Conservation (phyloP, 1,140 invertebrate species). For the Drosophila rhopaloa region DNA sequence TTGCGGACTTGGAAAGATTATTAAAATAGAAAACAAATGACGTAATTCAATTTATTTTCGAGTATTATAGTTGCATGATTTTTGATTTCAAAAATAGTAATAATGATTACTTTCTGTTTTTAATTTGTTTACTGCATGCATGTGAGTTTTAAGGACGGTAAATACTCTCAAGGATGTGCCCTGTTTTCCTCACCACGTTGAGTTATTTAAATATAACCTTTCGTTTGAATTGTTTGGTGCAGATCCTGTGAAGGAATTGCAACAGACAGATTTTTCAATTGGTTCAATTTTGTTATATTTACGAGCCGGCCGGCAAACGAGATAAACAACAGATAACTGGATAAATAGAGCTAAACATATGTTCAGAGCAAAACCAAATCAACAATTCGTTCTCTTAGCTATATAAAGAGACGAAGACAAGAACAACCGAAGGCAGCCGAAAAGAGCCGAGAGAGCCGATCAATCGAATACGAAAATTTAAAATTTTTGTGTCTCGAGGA, state of each 20-base stretch:
- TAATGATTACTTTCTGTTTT: too few relatives aligned
- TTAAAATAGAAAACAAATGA: too few relatives aligned
- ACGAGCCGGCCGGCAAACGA: slow-evolving; percentile 24
- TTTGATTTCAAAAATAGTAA: too few relatives aligned
- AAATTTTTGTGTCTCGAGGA: slow-evolving; percentile 51
- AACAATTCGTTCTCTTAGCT: background rate
- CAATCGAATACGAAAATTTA: slow-evolving; percentile 1
- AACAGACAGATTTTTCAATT: background rate
- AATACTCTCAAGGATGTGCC: slow-evolving; percentile 97
- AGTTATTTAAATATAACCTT: slow-evolving; percentile 90
- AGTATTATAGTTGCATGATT: too few relatives aligned
- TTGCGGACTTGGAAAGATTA: too few relatives aligned
- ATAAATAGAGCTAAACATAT: slow-evolving; percentile 40
- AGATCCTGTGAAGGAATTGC: slow-evolving; percentile 90
- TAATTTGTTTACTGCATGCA: too few relatives aligned
- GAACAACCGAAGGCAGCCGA: slow-evolving; percentile 18
- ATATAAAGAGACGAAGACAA: slow-evolving; percentile 33
- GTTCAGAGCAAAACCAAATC: slow-evolving; percentile 35
- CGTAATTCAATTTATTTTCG: too few relatives aligned
- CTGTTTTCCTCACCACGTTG: slow-evolving; percentile 99
- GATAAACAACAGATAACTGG: background rate
- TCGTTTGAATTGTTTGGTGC: slow-evolving; percentile 98
- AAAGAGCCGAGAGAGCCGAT: slow-evolving; percentile 14
- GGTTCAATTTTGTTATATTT: background rate
- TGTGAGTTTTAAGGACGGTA: slow-evolving; percentile 88